A percentile compares a stretch with the other conserved stretches of the same genome.
Conservation (phyloP, 1,140 invertebrate species). For the Drosophila sechellia region DNA sequence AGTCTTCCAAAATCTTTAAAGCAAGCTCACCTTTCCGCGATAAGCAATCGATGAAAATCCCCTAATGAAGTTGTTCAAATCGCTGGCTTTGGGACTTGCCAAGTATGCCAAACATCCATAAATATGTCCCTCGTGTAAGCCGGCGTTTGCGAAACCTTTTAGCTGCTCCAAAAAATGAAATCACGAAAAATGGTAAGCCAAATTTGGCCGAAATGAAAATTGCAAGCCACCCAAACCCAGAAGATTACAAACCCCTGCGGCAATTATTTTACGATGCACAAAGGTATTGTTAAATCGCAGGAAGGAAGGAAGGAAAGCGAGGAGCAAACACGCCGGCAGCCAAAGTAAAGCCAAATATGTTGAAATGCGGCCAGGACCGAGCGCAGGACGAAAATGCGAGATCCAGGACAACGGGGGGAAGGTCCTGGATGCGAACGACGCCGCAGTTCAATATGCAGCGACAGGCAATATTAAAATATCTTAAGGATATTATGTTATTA, state of each 20-base stretch:
- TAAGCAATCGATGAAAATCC: conserved; percentile 22
- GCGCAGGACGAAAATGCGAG: conserved; percentile 31
- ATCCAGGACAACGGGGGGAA: conserved; percentile 7
- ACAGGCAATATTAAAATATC: conserved; percentile 83
- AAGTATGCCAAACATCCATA: conserved; percentile 43
- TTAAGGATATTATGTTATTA: conserved; percentile 84
- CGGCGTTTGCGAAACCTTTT: conserved; percentile 37
- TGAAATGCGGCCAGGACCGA: conserved; percentile 73
- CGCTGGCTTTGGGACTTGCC: conserved; percentile 4
- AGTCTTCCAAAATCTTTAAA: neutral
- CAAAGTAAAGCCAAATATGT: conserved; percentile 82
- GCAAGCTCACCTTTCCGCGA: neutral
- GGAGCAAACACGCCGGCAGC: conserved; percentile 70
- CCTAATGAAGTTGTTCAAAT: conserved; percentile 33
- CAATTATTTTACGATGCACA: conserved; percentile 84
- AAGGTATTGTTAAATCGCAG: conserved; percentile 78
- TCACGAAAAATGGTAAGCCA: conserved; percentile 20
- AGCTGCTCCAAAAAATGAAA: conserved; percentile 6
- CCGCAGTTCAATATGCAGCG: conserved; percentile 82
- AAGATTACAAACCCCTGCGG: conserved; percentile 79
- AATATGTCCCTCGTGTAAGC: conserved; percentile 34
- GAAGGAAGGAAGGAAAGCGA: conserved; percentile 23
- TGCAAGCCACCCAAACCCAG: conserved; percentile 74
- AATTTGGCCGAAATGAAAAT: conserved; percentile 55
- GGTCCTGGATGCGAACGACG: conserved; percentile 25